Evolutionary conservation across 1,140 invertebrate genomes (phyloP).

Genomic region (Batillaria attramentaria): DNA sequence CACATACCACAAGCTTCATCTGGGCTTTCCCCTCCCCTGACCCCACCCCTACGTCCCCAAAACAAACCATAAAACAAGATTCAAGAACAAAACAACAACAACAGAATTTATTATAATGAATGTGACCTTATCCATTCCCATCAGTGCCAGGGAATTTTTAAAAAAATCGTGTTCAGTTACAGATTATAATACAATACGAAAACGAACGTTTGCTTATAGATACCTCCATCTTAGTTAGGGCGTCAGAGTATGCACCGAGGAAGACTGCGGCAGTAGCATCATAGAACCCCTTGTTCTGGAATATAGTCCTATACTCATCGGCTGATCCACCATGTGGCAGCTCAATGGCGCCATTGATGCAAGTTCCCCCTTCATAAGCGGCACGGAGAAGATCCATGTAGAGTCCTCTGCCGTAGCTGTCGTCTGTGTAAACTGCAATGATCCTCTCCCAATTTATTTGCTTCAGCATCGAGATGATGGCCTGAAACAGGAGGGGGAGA

Average conservation of each 20-base stretch:
- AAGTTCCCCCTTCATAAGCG: slow-evolving; percentile 47
- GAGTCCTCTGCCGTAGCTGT: slow-evolving; percentile 57
- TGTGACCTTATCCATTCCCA: background rate
- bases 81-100: no score
- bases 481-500: slow-evolving; percentile 58
- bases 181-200: background rate
- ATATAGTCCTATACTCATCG: slow-evolving; percentile 26
- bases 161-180: background rate
- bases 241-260: slow-evolving; percentile 38
- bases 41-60: no score
- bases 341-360: slow-evolving; percentile 44
- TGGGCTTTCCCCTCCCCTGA: no score
- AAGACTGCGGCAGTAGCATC: slow-evolving; percentile 50
- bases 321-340: slow-evolving; percentile 30
- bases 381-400: slow-evolving; percentile 56
- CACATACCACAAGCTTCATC: no score
- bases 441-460: slow-evolving; percentile 70
- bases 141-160: background rate
- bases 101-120: background rate
- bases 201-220: background rate
- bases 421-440: slow-evolving; percentile 66
- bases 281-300: slow-evolving; percentile 37
- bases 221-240: slow-evolving; percentile 22
- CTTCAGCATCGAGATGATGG: slow-evolving; percentile 62
- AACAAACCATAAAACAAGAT: no score